phyloP scores from a whole-genome alignment of 2,888 invertebrate species.

The Aspidiotus destructor region DNA sequence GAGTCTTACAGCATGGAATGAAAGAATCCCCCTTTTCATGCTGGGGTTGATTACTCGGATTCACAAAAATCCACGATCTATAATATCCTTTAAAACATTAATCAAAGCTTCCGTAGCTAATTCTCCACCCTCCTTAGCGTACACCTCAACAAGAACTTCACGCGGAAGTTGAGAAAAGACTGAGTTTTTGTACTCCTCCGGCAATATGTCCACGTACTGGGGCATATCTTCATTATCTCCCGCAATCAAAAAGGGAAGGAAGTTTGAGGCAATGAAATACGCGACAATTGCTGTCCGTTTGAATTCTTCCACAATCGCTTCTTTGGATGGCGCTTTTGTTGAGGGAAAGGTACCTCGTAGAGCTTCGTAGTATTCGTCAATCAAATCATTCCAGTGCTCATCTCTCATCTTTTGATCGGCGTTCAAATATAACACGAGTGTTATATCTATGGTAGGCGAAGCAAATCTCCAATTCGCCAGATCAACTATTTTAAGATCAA shows the following conservation, averaged over 20 bases:
- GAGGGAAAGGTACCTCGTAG: constrained; percentile 41
- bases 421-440: constrained; percentile 55
- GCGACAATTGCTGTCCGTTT: neutral
- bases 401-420: constrained; percentile 51
- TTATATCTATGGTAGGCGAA: constrained; percentile 51
- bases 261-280: neutral
- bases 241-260: neutral
- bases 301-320: constrained; percentile 6
- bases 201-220: neutral
- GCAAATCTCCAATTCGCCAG: constrained; percentile 42
- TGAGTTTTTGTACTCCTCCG: neutral
- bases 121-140: too few relatives aligned
- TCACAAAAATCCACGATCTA: constrained; percentile 15
- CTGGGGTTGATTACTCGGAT: neutral
- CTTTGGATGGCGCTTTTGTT: neutral
- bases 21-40: too few relatives aligned
- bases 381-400: constrained; percentile 50
- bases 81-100: constrained; percentile 19
- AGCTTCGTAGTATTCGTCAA: constrained; percentile 52
- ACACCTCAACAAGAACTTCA: neutral
- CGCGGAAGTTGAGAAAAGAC: neutral
- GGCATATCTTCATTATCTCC: neutral
- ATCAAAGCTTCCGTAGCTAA: neutral
- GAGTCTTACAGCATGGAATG: too few relatives aligned
- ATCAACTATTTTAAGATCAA: constrained; percentile 35